A percentile compares a stretch with the other conserved stretches of the same genome.
phyloP scores from a whole-genome alignment of 2,797 vertebrate species.

The Emydoidea blandingii region DNA sequence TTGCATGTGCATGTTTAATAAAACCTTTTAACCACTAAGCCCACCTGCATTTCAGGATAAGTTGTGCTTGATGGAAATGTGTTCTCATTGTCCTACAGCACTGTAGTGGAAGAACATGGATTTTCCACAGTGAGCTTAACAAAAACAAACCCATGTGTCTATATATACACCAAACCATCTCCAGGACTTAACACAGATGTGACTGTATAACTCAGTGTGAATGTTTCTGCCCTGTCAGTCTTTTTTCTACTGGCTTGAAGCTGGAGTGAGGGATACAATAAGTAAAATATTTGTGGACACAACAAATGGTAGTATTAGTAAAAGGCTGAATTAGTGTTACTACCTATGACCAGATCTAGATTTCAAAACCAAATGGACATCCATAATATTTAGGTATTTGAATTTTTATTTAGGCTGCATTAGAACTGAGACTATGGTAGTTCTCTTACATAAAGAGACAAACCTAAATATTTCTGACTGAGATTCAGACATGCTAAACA shows the following conservation, averaged over 20 bases:
- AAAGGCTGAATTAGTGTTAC: neutral
- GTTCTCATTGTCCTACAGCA: neutral
- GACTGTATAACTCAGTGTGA: neutral
- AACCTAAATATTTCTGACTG: neutral
- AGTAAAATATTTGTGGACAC: neutral
- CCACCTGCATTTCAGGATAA: neutral
- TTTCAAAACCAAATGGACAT: conserved; percentile 1
- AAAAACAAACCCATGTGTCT: neutral
- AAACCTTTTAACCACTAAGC: neutral
- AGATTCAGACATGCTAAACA: neutral
- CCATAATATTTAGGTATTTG: neutral
- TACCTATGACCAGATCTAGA: neutral
- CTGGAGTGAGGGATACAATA: neutral
- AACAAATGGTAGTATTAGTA: neutral
- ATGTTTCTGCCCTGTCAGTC: neutral
- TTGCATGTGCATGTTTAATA: neutral
- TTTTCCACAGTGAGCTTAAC: neutral
- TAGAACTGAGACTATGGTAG: neutral
- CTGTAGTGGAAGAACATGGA: neutral
- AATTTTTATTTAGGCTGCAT: neutral
- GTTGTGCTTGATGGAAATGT: neutral
- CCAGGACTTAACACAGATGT: neutral
- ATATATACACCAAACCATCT: neutral
- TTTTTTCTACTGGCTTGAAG: neutral
- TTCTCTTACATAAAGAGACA: neutral